phyloP scores from a whole-genome alignment of 64 coral and sea anemone genomes.

The Hydrozoanthus tunicans region DNA sequence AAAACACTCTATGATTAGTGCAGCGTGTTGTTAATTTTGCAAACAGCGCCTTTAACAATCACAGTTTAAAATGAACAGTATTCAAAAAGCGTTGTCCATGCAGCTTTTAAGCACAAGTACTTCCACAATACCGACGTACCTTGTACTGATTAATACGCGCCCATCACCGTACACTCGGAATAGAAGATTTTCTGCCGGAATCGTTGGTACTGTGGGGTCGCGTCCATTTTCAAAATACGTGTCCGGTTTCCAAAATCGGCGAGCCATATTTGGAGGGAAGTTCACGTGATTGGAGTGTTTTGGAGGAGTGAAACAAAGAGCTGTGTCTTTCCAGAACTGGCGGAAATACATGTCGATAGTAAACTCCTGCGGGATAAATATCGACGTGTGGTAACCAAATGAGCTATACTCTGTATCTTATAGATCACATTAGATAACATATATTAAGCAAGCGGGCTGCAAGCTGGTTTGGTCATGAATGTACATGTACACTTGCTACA shows the following conservation, averaged over 20 bases:
- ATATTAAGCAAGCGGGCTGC: too few species aligned
- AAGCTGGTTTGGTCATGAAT: too few species aligned
- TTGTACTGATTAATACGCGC: conserved; percentile 15
- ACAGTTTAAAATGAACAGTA: too few species aligned
- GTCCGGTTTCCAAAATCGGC: conserved; percentile 22
- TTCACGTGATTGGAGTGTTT: conserved; percentile 18
- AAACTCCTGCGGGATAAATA: background rate
- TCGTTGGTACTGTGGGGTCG: background rate
- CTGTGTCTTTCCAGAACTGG: conserved; percentile 31
- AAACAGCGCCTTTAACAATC: too few species aligned
- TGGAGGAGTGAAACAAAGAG: conserved; percentile 26
- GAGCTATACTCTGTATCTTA: too few species aligned
- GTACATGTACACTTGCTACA: too few species aligned
- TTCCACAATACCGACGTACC: background rate
- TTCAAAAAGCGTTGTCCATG: too few species aligned
- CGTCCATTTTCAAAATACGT: conserved; percentile 50
- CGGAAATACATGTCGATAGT: conserved; percentile 36
- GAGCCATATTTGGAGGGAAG: conserved; percentile 17
- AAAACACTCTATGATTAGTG: too few species aligned
- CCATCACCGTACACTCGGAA: conserved; percentile 33
- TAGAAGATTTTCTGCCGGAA: conserved; percentile 24
- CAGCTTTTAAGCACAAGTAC: too few species aligned
- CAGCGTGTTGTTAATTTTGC: too few species aligned
- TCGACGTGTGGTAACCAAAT: background rate
- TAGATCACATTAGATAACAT: too few species aligned